Evolutionary conservation across 2,797 vertebrate species (phyloP), one percentile per base, ranked within the genome.

Genomic region (Rhynchonycteris naso): DNA sequence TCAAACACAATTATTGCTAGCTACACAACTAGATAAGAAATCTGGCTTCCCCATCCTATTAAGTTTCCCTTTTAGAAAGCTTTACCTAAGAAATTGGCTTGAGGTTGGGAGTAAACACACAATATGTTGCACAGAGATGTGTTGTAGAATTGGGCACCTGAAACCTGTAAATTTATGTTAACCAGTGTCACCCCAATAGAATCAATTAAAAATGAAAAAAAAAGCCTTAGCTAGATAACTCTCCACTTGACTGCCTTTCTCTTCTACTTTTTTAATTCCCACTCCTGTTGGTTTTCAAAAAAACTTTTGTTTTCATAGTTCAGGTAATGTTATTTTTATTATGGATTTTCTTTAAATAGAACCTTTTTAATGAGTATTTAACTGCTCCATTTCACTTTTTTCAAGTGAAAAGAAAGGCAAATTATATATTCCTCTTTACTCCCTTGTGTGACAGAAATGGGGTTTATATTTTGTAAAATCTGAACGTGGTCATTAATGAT

Each of bases 391-490:
- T 38, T 59, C 24, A 69, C 61, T 78, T 65, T 81, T 93, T 86
- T 9, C 14, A 61, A 82, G 19, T 38, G 22, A 61, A 74, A 87
- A 91, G 10, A 88, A 63, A 95, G 7, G n/a, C 47, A 86, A 89
- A 58, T 71, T 89, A 61, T 52, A 21, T 38, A 82, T 90, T 71
- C 0, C 5, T 93, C 68, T 90, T 78, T 56, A 74, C 26, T 88
- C 6, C 13, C 28, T 85, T 38, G 1, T 85, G 63, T 69, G 72
- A 92, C 10, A 76, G 84, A 88, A 88, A 83, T 61, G 2, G 7
- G 43, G 0, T 80, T 65, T 80, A n/a, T 74, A 56, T 76, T 92
- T 94, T 92, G 24, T 71, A 71, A 91, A 82, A 81, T 65, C 43
- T 78, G 14, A 79, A 66, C 35, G 28, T 84, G 3, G 74, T 85